A percentile compares a stretch with the other conserved stretches of the same genome.
Evolutionary conservation across 2,113 vertebrate genomes (phyloP).

Genomic region (Callocephalon fimbriatum): DNA sequence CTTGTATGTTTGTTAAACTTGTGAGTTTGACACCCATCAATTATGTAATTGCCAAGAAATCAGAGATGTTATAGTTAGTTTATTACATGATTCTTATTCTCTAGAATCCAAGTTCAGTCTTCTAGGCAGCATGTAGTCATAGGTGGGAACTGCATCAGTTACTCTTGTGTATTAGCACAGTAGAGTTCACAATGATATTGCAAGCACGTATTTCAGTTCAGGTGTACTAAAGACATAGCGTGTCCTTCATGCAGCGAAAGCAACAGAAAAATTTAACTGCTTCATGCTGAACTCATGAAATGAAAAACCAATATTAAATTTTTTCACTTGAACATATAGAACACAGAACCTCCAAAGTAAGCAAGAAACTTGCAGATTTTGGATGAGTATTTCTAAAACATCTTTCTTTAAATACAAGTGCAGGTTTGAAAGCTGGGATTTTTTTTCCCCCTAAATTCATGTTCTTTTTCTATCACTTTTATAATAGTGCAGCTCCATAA

Average conservation of each 20-base stretch:
- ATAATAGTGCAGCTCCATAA: not conserved
- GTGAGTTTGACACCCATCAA: not conserved
- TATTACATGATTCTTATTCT: not conserved
- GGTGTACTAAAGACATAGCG: no score
- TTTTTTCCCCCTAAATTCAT: not conserved
- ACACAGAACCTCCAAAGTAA: not conserved
- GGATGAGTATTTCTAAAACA: not conserved
- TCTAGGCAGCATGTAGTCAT: not conserved
- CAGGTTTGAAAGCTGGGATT: not conserved
- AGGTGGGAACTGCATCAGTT: not conserved
- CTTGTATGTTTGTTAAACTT: rapidly evolving
- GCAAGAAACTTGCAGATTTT: not conserved
- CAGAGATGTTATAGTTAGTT: not conserved
- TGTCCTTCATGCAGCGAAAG: not conserved
- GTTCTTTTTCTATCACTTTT: not conserved
- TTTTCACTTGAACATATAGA: not conserved
- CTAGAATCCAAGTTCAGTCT: not conserved
- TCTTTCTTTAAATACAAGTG: not conserved
- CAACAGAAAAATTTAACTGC: not conserved
- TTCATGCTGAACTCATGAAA: not conserved
- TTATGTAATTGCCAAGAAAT: not conserved
- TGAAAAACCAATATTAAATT: not conserved
- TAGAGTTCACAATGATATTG: not conserved
- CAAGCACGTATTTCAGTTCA: not conserved
- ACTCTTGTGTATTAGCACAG: not conserved